Evolutionary conservation across 1,140 invertebrate genomes (phyloP).

Genomic region (Zeugodacus cucurbitae): DNA sequence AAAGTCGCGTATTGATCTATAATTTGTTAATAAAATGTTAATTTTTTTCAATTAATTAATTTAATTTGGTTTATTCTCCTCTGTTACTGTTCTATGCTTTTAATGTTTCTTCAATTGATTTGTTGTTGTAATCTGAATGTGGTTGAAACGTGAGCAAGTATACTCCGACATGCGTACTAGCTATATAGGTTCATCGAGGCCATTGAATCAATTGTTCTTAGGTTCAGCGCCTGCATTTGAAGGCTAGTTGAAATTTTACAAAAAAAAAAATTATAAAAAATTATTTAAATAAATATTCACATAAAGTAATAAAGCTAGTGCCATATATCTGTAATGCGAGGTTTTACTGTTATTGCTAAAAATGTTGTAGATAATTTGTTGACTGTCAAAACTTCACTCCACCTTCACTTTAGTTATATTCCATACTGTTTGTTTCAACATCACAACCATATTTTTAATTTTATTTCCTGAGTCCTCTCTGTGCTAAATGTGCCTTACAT

Average conservation of each 20-base stretch:
- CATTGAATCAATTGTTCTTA: slow-evolving; percentile 24
- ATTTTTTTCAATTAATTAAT: background rate
- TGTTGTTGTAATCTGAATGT: slow-evolving; percentile 20
- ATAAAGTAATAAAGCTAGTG: background rate
- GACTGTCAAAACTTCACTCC: too few relatives aligned
- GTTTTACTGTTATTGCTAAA: background rate
- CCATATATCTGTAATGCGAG: background rate
- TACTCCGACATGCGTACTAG: slow-evolving; percentile 30
- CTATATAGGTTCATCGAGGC: slow-evolving; percentile 29
- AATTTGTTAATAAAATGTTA: background rate
- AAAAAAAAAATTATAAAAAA: too few relatives aligned
- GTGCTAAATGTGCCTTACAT: too few relatives aligned
- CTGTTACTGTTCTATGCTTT: background rate
- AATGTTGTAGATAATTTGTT: background rate
- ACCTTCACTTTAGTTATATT: too few relatives aligned
- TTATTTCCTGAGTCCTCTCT: too few relatives aligned
- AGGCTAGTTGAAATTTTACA: background rate
- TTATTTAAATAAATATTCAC: background rate
- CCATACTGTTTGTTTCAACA: too few relatives aligned
- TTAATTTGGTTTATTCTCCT: background rate
- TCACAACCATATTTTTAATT: too few relatives aligned
- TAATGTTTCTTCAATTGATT: background rate
- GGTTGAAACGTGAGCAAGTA: slow-evolving; percentile 32
- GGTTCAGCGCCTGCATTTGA: slow-evolving; percentile 31
- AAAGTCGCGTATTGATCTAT: too few relatives aligned